A percentile compares a stretch with the other conserved stretches of the same genome.
Conservation (phyloP, 2,888 invertebrate species). For the Perizoma affinitatum region DNA sequence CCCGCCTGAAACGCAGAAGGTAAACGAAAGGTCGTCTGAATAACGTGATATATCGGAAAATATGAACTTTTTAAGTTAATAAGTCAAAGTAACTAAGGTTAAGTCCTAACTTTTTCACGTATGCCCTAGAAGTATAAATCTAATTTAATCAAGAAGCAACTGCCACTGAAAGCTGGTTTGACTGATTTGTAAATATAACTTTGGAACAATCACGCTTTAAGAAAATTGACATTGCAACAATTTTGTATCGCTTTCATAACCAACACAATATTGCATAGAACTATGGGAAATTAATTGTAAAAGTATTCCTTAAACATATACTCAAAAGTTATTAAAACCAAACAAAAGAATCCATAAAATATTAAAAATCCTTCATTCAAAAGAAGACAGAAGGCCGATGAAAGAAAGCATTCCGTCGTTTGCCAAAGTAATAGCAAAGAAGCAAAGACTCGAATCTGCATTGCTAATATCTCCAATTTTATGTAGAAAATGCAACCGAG, state of each 20-base stretch:
- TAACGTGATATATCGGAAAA: too few species aligned
- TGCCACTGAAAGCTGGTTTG: too few species aligned
- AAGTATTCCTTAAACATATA: not conserved
- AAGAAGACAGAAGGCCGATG: conserved; percentile 52
- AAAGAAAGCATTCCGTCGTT: conserved; percentile 59
- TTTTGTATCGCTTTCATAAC: not conserved
- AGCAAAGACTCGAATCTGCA: conserved; percentile 61
- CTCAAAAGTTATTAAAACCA: conserved; percentile 16
- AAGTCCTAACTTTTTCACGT: too few species aligned
- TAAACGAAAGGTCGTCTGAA: too few species aligned
- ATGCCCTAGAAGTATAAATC: too few species aligned
- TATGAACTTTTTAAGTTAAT: too few species aligned
- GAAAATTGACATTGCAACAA: not conserved
- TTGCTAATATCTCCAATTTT: conserved; percentile 75
- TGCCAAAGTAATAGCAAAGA: conserved; percentile 56
- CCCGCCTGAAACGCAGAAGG: too few species aligned
- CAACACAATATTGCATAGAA: not conserved
- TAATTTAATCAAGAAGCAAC: too few species aligned
- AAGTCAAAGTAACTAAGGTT: too few species aligned
- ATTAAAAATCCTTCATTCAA: conserved; percentile 42
- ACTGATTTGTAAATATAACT: too few species aligned
- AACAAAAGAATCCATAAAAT: conserved; percentile 30
- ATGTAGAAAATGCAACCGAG: conserved; percentile 70
- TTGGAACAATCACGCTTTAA: too few species aligned
- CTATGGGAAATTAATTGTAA: not conserved